Base-by-base conservation (phyloP, 2,888 invertebrate species). In the Volucella inanis region DNA sequence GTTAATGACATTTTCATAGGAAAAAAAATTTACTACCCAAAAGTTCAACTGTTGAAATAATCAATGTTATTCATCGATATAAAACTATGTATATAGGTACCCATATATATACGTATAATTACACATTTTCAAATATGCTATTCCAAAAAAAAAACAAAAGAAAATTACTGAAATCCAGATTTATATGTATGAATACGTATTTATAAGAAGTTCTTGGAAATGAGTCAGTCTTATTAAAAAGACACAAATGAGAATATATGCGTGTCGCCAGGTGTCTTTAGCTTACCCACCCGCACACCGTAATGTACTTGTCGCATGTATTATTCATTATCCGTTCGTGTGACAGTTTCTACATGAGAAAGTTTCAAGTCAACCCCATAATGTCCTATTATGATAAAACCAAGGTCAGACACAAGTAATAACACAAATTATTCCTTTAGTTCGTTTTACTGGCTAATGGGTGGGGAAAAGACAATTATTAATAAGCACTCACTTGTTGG, bases 401-500 rank as follows among this genome's bases (percentile, higher is more conserved):
- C 38, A 49, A 31, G 31, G 15, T 8, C 18, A 11, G 12, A 62
- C 14, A 49, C 22, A 9, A 31, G 39, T 31, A 49, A 11, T 49
- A 39, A 39, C 50, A 18, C 2, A 18, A 57, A 47, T 15, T 9
- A 54, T 43, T 10, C 10, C 11, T 11, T 54, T 9, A 39, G 18
- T 11, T 22, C 0, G 11, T 31, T 31, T 31, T 31, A 31, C 31
- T 31, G 6, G 31, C 0, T 31, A 8, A 8, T 3, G 3, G n/a
- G 12, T 31, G 15, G 11, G n/a, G 38, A 57, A 14, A 55, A 15
- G 22, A 15, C 15, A 41, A 64, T 39, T 15, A 18, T 61, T 52
- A 72, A 43, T 72, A 15, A 3, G 12, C 12, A 91, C 92, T 92
- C 89, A 92, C 91, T 89, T 89, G 88, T 91, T 89, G 89, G 88